Evolutionary conservation across 2,797 vertebrate genomes (phyloP), one percentile per base, ranked within the genome.

Genomic region (Xenentodon cancila): DNA sequence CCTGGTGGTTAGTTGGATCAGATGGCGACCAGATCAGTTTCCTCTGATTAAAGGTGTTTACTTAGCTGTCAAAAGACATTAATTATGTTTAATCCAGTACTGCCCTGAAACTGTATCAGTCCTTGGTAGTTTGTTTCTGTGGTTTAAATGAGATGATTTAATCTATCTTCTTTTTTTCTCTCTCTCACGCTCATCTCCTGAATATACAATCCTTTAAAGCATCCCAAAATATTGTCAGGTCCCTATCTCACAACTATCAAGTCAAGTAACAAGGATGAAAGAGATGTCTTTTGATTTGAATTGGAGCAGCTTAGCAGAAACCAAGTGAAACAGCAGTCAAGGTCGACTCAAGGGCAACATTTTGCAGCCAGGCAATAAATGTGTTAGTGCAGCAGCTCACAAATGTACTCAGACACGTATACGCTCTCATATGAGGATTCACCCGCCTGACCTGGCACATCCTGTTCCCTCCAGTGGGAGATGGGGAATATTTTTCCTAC

Each of bases 281-380:
- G 37, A 64, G 59, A 75, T 67, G 32, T 27, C 45, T 71, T 89
- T 85, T 80, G 82, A 83, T 79, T 85, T 63, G 71, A 88, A 81
- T 81, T 84, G 69, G 70, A 84, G 68, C 68, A 51, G 63, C 75
- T 79, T 79, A 58, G 74, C 72, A 40, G 48, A 44, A 53, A 53
- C 59, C 0, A 58, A 81, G 77, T 84, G 81, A 82, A 82, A 77
- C 81, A 18, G 75, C 78, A 84, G 84, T 87, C 87, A 91, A 91
- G 90, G 91, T 91, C 79, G 83, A 63, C 82, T 88, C 81, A 91
- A 92, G 91, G 88, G 84, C 76, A 76, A 55, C 64, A 49, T 84
- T 84, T 82, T 58, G 32, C 64, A 75, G 69, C 66, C 71, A 71
- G 67, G 57, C 83, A 62, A 52, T 46, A 71, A 69, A 75, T 60